Evolutionary conservation across 1,140 invertebrate species (phyloP).

Genomic region (Zaprionus gabonicus): DNA sequence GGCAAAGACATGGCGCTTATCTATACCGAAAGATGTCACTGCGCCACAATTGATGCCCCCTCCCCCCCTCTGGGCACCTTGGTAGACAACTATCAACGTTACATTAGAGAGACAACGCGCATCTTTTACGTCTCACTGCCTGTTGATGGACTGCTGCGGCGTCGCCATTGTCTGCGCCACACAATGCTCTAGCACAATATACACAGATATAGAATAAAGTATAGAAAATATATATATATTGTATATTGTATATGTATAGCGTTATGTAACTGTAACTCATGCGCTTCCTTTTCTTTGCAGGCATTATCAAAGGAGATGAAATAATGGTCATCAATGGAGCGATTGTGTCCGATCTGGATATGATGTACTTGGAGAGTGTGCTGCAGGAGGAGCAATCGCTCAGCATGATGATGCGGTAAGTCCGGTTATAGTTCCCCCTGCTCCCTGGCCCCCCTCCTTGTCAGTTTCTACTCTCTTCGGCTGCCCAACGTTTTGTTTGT

Average conservation of each 20-base stretch:
- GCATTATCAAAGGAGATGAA: slow-evolving; percentile 98
- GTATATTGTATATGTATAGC: background rate
- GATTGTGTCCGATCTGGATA: slow-evolving; percentile 98
- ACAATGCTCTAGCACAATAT: background rate
- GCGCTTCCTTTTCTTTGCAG: slow-evolving; percentile 86
- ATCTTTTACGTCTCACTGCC: slow-evolving; percentile 32
- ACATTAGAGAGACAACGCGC: slow-evolving; percentile 28
- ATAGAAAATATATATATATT: slow-evolving; percentile 3
- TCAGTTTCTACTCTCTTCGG: background rate
- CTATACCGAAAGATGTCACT: slow-evolving; percentile 45
- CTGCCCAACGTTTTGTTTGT: slow-evolving; percentile 20
- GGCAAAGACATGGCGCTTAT: slow-evolving; percentile 51
- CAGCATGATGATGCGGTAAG: slow-evolving; percentile 97
- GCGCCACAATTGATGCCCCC: slow-evolving; percentile 26
- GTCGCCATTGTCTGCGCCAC: slow-evolving; percentile 11
- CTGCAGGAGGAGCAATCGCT: slow-evolving; percentile 97
- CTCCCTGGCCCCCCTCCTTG: background rate
- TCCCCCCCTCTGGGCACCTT: background rate
- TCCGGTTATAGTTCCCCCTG: slow-evolving; percentile 14
- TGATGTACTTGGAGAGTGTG: slow-evolving; percentile 99
- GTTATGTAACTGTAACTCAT: slow-evolving; percentile 31
- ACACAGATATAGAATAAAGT: background rate
- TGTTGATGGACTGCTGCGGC: slow-evolving; percentile 7
- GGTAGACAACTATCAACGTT: slow-evolving; percentile 20
- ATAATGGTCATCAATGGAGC: slow-evolving; percentile 99